Conservation (phyloP, 2,888 invertebrate genomes). For the Conus canariensis region DNA sequence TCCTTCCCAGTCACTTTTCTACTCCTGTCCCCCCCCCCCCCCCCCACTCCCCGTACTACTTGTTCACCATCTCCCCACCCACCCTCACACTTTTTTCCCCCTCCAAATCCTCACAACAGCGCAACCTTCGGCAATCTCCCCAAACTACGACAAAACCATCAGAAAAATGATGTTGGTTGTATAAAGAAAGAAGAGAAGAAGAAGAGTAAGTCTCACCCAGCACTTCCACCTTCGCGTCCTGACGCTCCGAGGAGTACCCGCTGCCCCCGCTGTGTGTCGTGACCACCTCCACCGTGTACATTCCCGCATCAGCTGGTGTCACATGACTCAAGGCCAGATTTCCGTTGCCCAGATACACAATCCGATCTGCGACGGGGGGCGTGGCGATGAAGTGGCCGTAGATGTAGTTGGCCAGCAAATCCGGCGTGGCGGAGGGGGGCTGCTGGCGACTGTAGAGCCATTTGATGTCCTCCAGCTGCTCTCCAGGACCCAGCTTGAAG, state of each 20-base stretch:
- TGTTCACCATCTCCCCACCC: too few species aligned
- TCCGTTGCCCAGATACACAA: conserved; percentile 4
- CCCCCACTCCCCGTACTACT: too few species aligned
- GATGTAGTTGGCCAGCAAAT: conserved; percentile 13
- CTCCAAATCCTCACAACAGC: too few species aligned
- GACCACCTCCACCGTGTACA: conserved; percentile 8
- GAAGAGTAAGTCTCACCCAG: neutral
- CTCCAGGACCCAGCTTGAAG: conserved; percentile 10
- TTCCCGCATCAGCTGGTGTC: neutral
- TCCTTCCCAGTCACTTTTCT: too few species aligned
- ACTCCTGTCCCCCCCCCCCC: too few species aligned
- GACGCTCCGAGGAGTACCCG: neutral
- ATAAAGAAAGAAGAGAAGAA: neutral
- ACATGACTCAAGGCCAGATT: neutral
- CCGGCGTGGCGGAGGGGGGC: neutral
- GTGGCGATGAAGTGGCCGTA: conserved; percentile 16
- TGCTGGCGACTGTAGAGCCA: neutral
- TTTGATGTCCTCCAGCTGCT: conserved; percentile 34
- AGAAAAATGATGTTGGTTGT: neutral
- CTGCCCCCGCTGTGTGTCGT: neutral
- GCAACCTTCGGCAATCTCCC: too few species aligned
- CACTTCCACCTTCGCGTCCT: neutral
- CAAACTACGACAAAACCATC: too few species aligned
- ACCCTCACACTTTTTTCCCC: too few species aligned
- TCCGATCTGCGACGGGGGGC: neutral